Percentiles rank a stretch among this genome's conserved stretches.
phyloP scores from a whole-genome alignment of 2,113 vertebrate species.

The Pachycephala philippinensis region DNA sequence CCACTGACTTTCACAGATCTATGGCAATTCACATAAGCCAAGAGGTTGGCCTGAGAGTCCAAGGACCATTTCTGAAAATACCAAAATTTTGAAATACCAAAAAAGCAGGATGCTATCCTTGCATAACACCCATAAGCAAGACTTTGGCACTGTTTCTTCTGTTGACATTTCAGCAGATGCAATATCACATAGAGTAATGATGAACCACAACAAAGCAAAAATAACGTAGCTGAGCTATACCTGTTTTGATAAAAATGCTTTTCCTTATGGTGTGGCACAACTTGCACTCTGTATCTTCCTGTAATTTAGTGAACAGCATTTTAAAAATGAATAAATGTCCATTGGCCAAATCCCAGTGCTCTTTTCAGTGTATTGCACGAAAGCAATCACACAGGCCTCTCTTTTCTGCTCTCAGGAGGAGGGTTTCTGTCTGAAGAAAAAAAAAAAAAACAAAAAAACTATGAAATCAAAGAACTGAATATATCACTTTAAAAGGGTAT shows the following conservation, averaged over 20 bases:
- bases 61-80: not conserved
- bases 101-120: not conserved
- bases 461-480: conserved; percentile 18
- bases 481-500: not conserved
- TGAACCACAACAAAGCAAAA: conserved; percentile 5
- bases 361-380: conserved; percentile 75
- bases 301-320: not conserved
- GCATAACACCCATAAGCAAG: not conserved
- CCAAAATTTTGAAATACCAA: not conserved
- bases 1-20: not conserved
- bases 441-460: not conserved
- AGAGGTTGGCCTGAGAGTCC: not conserved
- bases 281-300: not conserved
- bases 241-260: conserved; percentile 1
- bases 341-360: conserved; percentile 17
- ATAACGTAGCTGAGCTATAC: not conserved
- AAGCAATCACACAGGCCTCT: conserved; percentile 91
- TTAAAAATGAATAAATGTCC: conserved; percentile 23
- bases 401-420: conserved; percentile 88
- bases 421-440: conserved; percentile 83
- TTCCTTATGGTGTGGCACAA: not conserved
- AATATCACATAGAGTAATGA: not conserved
- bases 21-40: not conserved
- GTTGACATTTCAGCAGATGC: not conserved
- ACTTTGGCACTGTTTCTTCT: not conserved